Percentiles rank a stretch among this genome's conserved stretches.
phyloP scores from a whole-genome alignment of 2,888 invertebrate species.

The Pachymerium ferrugineum region DNA sequence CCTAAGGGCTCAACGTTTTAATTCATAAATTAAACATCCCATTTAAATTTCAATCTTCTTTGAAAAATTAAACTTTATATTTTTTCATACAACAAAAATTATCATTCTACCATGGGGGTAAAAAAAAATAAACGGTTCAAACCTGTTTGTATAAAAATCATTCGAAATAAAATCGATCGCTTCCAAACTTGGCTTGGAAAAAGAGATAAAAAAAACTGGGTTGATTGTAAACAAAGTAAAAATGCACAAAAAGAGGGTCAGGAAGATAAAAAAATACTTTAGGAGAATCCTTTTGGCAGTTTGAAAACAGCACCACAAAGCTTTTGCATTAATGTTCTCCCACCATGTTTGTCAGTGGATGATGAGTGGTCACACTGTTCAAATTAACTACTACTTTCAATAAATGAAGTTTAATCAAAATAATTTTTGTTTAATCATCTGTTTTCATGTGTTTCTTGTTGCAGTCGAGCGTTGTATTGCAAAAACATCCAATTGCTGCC shows the following conservation, averaged over 20 bases:
- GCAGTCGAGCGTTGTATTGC: neutral
- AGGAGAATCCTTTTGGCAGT: neutral
- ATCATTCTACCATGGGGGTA: no score
- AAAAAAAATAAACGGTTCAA: neutral
- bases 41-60: neutral
- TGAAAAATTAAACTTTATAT: neutral
- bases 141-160: neutral
- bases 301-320: no score
- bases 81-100: no score
- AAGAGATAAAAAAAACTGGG: neutral
- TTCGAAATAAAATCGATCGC: neutral
- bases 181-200: neutral
- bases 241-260: neutral
- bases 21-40: no score
- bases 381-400: no score
- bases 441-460: neutral
- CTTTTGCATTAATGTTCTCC: no score
- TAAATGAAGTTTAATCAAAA: no score
- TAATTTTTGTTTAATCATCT: neutral
- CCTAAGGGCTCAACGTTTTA: no score
- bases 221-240: slow-evolving; percentile 10
- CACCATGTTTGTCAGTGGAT: no score
- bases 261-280: neutral
- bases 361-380: no score
- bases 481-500: neutral